Evolutionary conservation across 2,888 invertebrate genomes (phyloP), one percentile per base, ranked within the genome.

Genomic region (Podotricha telesiphe): DNA sequence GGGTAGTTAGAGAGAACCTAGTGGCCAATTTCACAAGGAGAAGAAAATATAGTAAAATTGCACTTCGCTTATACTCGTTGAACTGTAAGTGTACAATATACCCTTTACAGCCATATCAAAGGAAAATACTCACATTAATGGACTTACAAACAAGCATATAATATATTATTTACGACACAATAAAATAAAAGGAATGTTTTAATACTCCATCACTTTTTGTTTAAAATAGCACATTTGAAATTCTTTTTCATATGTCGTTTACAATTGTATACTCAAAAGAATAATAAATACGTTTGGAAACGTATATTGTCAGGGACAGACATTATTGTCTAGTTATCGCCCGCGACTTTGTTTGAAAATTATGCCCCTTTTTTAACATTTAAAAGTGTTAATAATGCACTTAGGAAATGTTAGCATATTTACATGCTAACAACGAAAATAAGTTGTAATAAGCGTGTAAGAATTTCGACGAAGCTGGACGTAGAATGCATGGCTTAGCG

Each of bases 251-350:
- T 50, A 42, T 61, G 45, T 40, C 40, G 20, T 65, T 17, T 47
- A 45, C 40, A 56, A 68, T 53, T 63, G 48, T 45, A 37, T 53
- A 47, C 34, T 68, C 71, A 68, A 71, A 66, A 63, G 68, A 71
- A 71, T 68, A 59, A 58, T 58, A 66, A 66, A 71, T 71, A 62
- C 40, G 42, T 40, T 62, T 28, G n/a, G 53, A 34, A 67, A 67
- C 51, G 67, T 13, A 17, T 28, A 40, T 22, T 42, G 22, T 64
- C 20, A 63, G 20, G 20, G 13, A 50, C 13, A 37, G 15, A 20
- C 15, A 48, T 37, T 62, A 28, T 42, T 11, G n/a, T 10, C 17
- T 11, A 20, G 11, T 42, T 42, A 13, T 1, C 42, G 13, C 11
- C 11, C 11, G 42, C 42, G 4, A 1, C 2, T 42, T 42, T 8